phyloP scores from a whole-genome alignment of 2,797 vertebrate genomes.

The Enoplosus armatus region DNA sequence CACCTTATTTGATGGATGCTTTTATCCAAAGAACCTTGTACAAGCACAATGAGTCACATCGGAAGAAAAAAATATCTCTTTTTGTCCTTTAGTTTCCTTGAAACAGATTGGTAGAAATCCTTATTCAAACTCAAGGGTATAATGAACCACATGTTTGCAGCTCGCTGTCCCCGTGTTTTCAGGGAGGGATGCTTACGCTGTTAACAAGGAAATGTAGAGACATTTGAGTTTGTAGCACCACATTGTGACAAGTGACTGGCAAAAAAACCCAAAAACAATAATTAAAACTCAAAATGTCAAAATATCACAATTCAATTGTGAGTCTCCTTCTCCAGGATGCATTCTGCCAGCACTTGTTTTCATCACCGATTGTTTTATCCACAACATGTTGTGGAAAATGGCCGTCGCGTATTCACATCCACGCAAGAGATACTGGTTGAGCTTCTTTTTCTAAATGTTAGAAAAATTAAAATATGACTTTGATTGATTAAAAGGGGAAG shows the following conservation, averaged over 20 bases:
- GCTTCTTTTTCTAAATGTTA: slow-evolving; percentile 11
- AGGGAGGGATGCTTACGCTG: neutral
- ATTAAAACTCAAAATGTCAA: slow-evolving; percentile 19
- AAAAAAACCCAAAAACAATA: slow-evolving; percentile 12
- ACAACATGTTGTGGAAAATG: neutral
- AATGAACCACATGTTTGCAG: slow-evolving; percentile 38
- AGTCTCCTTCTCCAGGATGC: neutral
- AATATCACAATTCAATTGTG: slow-evolving; percentile 21
- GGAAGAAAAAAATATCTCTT: slow-evolving; percentile 8
- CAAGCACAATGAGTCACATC: slow-evolving; percentile 47
- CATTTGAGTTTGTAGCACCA: neutral
- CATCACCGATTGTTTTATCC: neutral
- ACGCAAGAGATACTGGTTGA: neutral
- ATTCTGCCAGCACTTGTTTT: neutral
- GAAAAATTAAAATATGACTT: slow-evolving; percentile 1
- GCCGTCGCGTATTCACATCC: neutral
- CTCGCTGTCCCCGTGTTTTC: neutral
- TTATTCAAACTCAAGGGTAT: slow-evolving; percentile 33
- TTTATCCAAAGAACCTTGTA: slow-evolving; percentile 56
- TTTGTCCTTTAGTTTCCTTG: slow-evolving; percentile 41
- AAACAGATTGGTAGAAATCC: slow-evolving; percentile 25
- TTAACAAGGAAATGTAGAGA: slow-evolving; percentile 12
- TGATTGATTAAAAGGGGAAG: slow-evolving; percentile 15
- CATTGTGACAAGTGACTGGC: slow-evolving; percentile 2
- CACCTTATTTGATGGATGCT: slow-evolving; percentile 34